These are phyloP conservation scores for Aphaenogaster ashmeadi DNA, from an alignment of 1,140 invertebrate species.

Conservation along the genomic window DNA sequence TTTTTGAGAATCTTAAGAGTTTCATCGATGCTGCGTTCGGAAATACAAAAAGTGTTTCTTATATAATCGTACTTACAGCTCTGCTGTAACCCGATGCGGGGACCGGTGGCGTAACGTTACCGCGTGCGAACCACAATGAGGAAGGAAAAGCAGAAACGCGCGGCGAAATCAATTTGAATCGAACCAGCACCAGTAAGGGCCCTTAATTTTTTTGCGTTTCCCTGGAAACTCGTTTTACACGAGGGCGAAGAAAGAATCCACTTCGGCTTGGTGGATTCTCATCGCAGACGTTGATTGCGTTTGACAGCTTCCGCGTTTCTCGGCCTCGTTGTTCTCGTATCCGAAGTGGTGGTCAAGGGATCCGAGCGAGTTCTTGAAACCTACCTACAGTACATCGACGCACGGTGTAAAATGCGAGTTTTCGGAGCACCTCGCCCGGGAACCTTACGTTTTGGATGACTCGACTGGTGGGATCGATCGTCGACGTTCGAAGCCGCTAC, in stretches of 20 bases:
- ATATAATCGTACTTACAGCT: conserved; percentile 65
- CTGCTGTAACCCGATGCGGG: conserved; percentile 71
- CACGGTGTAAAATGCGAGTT: not conserved
- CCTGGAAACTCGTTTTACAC: conserved; percentile 65
- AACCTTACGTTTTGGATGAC: not conserved
- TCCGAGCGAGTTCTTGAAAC: not conserved
- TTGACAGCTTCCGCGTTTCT: conserved; percentile 79
- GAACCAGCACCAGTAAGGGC: conserved; percentile 56
- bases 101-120: conserved; percentile 74
- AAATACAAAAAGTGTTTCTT: conserved; percentile 61
- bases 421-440: not conserved
- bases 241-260: conserved; percentile 44
- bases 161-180: conserved; percentile 75
- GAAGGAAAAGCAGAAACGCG: conserved; percentile 69
- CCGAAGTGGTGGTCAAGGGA: conserved; percentile 18
- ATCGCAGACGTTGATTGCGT: conserved; percentile 74
- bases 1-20: not conserved
- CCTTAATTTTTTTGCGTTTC: conserved; percentile 66
- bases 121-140: conserved; percentile 74
- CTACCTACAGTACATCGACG: not conserved
- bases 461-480: conserved; percentile 1
- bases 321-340: conserved; percentile 34
- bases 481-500: conserved; percentile 4
- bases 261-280: conserved; percentile 30
- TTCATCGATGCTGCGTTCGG: not conserved